Base-by-base conservation (phyloP, 2,888 invertebrate species). In the Pherbina coryleti region DNA sequence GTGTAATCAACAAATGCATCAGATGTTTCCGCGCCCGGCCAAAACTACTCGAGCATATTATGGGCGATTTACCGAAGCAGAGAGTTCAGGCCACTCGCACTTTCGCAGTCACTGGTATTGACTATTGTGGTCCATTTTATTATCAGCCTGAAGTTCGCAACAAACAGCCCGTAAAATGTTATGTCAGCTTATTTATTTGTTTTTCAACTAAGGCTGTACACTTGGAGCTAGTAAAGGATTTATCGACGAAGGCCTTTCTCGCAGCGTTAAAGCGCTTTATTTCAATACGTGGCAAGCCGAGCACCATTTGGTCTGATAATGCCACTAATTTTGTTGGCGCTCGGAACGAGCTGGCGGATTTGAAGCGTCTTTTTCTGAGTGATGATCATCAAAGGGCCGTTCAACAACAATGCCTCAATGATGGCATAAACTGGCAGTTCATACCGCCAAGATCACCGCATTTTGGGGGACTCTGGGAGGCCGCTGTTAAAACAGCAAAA, bases 271-370 rank as follows among this genome's bases (percentile, higher is more conserved):
- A 57, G 19, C 71, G 75, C 3, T 78, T 78, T 51, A 74, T 70
- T 3, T 80, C 66, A 17, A 70, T 77, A 19, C 75, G 79, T 9
- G 78, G 80, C 2, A 79, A 76, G 49, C 82, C 80, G 28, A 75
- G 73, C 11, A 78, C n/a, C 37, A 79, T 80, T 51, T 79, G 79
- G 78, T 79, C 79, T 3, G 78, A 79, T 57, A 80, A 77, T 22
- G 80, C 77, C 3, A 78, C 77, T 9, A 80, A 78, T 37, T 80
- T 80, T 75, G 75, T 79, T 17, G 79, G 80, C 2, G 64, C 78
- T 22, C 70, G 77, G 57, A 78, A 79, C 44, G 66, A 79, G 28
- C 25, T 80, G 14, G 37, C 37, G 7, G 51, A 49, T 11, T 51
- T 22, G 69, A 17, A 14, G 51, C 22, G 5, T 4, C n/a, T 51